Evolutionary conservation across 2,113 vertebrate genomes (phyloP), one percentile per base, ranked within the genome.

Genomic region (Heptranchias perlo): DNA sequence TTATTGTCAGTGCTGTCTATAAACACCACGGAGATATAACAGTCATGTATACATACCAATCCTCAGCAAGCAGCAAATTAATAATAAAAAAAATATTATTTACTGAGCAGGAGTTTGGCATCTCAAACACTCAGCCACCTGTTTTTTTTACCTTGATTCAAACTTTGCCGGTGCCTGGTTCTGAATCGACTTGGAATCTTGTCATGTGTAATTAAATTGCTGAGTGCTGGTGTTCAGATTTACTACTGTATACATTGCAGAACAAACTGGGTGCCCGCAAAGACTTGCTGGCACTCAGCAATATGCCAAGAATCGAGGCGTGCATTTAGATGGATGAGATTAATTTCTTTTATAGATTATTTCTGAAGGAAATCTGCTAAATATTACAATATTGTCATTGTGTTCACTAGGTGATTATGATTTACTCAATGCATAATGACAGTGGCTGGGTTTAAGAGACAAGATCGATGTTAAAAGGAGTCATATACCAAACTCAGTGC

Each of bases 151-250:
- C n/a, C 89, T 93, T 18, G 5, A 39, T 14, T 61, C 89, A 93
- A 93, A 39, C 58, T 39, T 16, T 62, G 89, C 18, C 78, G 16
- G 14, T 44, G 54, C 89, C 58, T 95, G 64, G 94, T 69, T 95
- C 64, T 6, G 47, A 95, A 52, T 49, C 39, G 28, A 67, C 44
- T 69, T 64, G 16, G 92, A 62, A 62, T 65, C 61, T 25, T 14
- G 64, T 95, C 62, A 67, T 16, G 11, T 67, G 44, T 52, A 95
- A 95, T 95, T 95, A 69, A 69, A 95, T 44, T 31, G 65, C 65
- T 69, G 23, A 0, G 23, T 5, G 64, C 25, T 92, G 52, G 13
- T 67, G 39, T n/a, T 35, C 44, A 69, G 94, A 95, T 69, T 52
- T 95, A 67, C 44, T 31, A 7, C 23, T 95, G 65, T 35, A 52